Evolutionary conservation across 2,113 vertebrate genomes (phyloP).

Genomic region (Parus major): DNA sequence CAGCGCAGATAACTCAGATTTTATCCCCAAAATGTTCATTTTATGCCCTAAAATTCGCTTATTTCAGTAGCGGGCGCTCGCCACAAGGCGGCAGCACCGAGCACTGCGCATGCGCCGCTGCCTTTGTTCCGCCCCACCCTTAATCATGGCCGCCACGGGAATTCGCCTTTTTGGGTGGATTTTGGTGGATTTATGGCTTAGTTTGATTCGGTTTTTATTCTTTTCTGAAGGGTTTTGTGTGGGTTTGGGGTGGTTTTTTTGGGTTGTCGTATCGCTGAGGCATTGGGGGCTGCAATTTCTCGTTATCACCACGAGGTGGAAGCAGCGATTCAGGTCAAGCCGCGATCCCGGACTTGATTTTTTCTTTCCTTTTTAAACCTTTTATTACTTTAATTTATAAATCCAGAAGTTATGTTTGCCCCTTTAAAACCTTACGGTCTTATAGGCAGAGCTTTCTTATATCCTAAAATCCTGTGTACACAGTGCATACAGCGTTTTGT

Average conservation of each 20-base stretch:
- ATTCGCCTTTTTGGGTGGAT: rapidly evolving
- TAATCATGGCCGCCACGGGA: rapidly evolving
- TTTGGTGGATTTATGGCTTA: not conserved
- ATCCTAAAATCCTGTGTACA: not conserved
- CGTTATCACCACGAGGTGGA: rapidly evolving
- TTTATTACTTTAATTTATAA: not conserved
- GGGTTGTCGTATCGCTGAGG: rapidly evolving
- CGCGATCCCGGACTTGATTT: rapidly evolving
- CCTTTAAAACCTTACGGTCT: not conserved
- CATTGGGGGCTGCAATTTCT: rapidly evolving
- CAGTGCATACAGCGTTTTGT: rapidly evolving
- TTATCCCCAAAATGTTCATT: not conserved
- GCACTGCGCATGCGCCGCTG: rapidly evolving
- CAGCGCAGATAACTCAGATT: not conserved
- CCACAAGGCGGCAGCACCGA: not conserved
- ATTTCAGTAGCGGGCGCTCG: rapidly evolving
- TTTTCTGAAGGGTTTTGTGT: rapidly evolving
- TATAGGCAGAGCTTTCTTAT: not conserved
- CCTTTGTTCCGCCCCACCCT: rapidly evolving
- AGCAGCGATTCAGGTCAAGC: not conserved
- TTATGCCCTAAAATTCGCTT: not conserved
- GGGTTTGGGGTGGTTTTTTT: not conserved
- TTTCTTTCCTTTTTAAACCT: not conserved
- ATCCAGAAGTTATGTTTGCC: not conserved
- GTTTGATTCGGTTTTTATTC: rapidly evolving